Conservation (phyloP, 2,113 vertebrate genomes). For the Passer domesticus region DNA sequence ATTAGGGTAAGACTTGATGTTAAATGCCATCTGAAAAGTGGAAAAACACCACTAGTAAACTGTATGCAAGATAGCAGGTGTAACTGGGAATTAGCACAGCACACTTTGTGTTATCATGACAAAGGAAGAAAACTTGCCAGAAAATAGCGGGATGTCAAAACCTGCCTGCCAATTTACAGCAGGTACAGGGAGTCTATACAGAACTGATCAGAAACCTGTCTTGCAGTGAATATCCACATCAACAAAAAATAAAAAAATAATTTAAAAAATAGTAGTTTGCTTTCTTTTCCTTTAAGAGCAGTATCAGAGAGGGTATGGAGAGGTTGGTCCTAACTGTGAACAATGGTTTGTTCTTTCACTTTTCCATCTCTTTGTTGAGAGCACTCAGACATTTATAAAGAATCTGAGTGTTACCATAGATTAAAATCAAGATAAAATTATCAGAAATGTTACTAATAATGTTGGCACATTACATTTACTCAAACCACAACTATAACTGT, state of each 20-base stretch:
- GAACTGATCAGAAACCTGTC: not conserved
- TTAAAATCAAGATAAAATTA: not conserved
- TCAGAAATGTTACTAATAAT: not conserved
- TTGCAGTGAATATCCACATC: not conserved
- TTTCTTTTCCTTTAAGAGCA: not conserved
- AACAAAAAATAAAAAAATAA: not conserved
- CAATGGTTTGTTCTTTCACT: not conserved
- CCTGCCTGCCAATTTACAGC: not conserved
- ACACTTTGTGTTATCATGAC: not conserved
- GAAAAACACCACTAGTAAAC: not conserved
- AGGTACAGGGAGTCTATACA: not conserved
- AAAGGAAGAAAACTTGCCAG: not conserved
- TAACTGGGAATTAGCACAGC: not conserved
- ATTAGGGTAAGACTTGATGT: not conserved
- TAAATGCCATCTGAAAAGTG: not conserved
- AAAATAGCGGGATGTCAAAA: not conserved
- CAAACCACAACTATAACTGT: not conserved
- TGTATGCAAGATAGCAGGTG: not conserved
- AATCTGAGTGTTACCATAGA: not conserved
- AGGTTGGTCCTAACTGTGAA: accelerated
- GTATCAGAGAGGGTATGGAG: not conserved
- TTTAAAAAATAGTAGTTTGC: not conserved
- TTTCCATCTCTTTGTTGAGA: not conserved
- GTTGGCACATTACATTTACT: not conserved
- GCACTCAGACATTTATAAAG: not conserved